Percentiles rank a stretch among this genome's conserved stretches.
These are phyloP conservation scores for Vulpes lagopus DNA, from an alignment of 2,113 vertebrate genomes.

Conservation along the genomic window DNA sequence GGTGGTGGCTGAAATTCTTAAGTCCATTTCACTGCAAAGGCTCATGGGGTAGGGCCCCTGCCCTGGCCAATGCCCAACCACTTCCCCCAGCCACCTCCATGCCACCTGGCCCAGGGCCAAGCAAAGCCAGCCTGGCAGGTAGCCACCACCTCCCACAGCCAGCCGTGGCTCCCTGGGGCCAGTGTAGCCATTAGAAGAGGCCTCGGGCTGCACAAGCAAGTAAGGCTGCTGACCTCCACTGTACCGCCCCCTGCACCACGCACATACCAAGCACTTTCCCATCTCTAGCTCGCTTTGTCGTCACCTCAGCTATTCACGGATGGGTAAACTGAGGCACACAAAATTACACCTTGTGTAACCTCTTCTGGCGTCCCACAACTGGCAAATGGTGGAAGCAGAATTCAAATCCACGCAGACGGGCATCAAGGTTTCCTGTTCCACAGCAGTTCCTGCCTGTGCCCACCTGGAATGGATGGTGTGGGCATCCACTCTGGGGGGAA, in stretches of 20 bases:
- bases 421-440: neutral
- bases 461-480: neutral
- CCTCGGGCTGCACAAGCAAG: fast-evolving
- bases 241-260: neutral
- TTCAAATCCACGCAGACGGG: neutral
- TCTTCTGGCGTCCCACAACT: neutral
- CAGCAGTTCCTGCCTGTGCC: neutral
- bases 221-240: neutral
- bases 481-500: too few species aligned
- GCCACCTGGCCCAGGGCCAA: neutral
- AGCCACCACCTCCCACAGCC: neutral
- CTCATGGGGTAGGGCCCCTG: neutral
- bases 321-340: neutral
- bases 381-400: neutral
- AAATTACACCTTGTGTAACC: neutral
- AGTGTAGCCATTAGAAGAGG: neutral
- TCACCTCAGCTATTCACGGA: neutral
- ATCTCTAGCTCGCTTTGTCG: neutral
- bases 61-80: too few species aligned
- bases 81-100: neutral
- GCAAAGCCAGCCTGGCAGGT: neutral
- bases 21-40: neutral
- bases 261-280: neutral
- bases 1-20: neutral
- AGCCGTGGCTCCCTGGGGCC: neutral